Conservation (phyloP, 1,140 invertebrate genomes). For the Geopemphigus sp. region DNA sequence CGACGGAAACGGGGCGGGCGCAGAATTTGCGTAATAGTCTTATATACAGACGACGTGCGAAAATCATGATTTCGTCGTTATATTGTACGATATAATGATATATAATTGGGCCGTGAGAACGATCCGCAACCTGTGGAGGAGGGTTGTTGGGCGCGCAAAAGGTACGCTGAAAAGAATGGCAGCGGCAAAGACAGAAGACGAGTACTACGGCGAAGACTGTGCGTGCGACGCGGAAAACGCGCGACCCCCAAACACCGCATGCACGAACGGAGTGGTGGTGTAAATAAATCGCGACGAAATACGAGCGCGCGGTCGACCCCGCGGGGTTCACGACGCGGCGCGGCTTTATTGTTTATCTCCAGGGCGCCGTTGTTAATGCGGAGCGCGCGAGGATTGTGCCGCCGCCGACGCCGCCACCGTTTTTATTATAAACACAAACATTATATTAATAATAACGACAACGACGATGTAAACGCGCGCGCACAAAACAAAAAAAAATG, state of each 20-base stretch:
- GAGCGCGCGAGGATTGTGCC: constrained; percentile 9
- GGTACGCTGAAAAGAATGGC: no score
- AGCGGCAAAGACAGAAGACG: not conserved
- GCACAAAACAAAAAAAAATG: no score
- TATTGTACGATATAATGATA: not conserved
- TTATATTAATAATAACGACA: no score
- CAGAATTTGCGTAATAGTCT: constrained; percentile 1
- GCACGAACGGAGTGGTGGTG: not conserved
- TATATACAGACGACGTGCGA: not conserved
- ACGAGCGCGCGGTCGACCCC: not conserved
- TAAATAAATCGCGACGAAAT: constrained; percentile 34
- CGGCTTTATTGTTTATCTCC: constrained; percentile 50
- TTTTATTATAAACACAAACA: no score
- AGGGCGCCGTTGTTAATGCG: constrained; percentile 36
- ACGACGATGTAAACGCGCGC: no score
- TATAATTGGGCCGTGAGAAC: constrained; percentile 47
- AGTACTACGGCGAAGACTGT: not conserved
- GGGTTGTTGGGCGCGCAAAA: no score
- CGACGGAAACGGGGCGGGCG: no score
- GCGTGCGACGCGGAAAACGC: not conserved
- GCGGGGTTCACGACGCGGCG: constrained; percentile 21
- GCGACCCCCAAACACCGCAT: not conserved
- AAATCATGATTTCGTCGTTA: constrained; percentile 42
- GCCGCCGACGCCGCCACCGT: not conserved
- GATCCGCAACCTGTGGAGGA: constrained; percentile 38